Conservation (phyloP, 2,888 invertebrate genomes). For the Phortica okadai region DNA sequence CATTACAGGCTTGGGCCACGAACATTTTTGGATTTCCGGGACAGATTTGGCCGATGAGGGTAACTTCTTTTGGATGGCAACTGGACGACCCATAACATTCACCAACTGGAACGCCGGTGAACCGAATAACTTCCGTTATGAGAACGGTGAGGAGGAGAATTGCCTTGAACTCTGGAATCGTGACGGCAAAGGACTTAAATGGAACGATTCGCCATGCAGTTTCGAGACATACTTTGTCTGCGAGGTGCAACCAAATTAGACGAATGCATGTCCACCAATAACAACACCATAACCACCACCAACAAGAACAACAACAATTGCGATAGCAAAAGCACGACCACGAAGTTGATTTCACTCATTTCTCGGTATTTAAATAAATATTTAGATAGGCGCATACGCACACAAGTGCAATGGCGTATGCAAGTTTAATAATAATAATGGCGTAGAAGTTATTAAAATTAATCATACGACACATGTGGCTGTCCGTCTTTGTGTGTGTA, state of each 20-base stretch:
- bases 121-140: constrained; percentile 92
- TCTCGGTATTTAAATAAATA: constrained; percentile 6
- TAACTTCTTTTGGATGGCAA: constrained; percentile 95
- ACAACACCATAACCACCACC: not conserved
- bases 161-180: constrained; percentile 93
- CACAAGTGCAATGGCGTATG: not conserved
- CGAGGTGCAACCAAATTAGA: constrained; percentile 81
- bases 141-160: constrained; percentile 95
- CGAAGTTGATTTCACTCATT: constrained; percentile 1
- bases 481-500: constrained; percentile 3
- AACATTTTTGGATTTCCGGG: constrained; percentile 96
- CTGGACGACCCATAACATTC: constrained; percentile 90
- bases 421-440: constrained; percentile 16
- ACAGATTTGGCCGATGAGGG: constrained; percentile 94
- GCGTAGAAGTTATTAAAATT: constrained; percentile 10
- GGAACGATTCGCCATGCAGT: constrained; percentile 96
- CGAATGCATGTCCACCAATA: constrained; percentile 2
- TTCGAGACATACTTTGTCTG: constrained; percentile 95
- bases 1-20: constrained; percentile 86
- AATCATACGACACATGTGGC: constrained; percentile 21
- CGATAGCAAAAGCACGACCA: constrained; percentile 8
- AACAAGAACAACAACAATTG: constrained; percentile 8
- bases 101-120: constrained; percentile 96
- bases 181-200: constrained; percentile 93
- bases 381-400: constrained; percentile 27